These are phyloP conservation scores for Gyps fulvus DNA, from an alignment of 2,113 vertebrate genomes.

Conservation along the genomic window DNA sequence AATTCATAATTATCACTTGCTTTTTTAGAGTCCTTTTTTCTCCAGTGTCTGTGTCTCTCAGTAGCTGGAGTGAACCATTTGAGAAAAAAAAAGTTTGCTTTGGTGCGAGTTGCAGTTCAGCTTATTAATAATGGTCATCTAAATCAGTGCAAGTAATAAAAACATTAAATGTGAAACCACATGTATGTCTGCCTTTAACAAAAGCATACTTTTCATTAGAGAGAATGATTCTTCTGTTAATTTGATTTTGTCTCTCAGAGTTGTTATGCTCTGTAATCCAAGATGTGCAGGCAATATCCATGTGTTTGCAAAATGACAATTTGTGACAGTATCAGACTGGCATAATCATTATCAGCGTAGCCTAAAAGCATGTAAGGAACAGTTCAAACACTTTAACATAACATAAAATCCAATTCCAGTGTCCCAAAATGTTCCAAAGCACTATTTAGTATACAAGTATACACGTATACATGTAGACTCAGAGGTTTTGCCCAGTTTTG, in stretches of 20 bases:
- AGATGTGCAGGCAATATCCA: not conserved
- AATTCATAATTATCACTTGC: not conserved
- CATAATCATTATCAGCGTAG: not conserved
- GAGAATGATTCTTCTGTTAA: not conserved
- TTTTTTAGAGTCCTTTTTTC: not conserved
- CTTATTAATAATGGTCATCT: not conserved
- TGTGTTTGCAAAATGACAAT: not conserved
- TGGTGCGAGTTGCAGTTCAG: not conserved
- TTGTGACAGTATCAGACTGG: not conserved
- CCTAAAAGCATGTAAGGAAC: not conserved
- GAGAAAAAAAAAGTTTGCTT: not conserved
- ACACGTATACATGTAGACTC: not conserved
- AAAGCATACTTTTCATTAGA: not conserved
- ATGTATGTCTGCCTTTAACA: not conserved
- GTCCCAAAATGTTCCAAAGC: not conserved
- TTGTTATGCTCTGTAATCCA: not conserved
- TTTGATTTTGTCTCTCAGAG: not conserved
- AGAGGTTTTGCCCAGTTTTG: not conserved
- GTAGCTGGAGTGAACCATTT: not conserved
- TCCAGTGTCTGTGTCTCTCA: not conserved
- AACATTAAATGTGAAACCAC: not conserved
- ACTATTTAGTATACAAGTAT: not conserved
- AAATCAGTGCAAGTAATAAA: not conserved
- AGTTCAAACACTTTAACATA: not conserved
- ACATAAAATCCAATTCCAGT: not conserved